Percentiles rank a stretch among this genome's conserved stretches.
These are phyloP conservation scores for Vicugna pacos DNA, from an alignment of 2,113 vertebrate genomes.

Conservation along the genomic window DNA sequence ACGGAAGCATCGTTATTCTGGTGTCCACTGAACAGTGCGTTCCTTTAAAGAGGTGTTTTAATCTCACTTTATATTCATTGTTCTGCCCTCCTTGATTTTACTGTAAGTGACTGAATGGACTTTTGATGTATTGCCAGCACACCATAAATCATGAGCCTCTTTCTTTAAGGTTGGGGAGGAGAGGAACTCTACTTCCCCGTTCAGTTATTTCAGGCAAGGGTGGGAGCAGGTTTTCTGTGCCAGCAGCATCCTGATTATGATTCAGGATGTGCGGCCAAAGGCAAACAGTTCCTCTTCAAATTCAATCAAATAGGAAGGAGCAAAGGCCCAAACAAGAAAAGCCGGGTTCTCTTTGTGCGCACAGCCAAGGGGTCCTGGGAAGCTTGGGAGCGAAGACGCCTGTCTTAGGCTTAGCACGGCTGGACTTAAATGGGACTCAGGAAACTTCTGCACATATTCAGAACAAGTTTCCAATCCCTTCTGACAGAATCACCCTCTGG, in stretches of 20 bases:
- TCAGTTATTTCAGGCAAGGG: constrained; percentile 75
- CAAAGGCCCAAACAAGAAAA: constrained; percentile 72
- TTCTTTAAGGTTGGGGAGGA: constrained; percentile 59
- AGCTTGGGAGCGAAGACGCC: constrained; percentile 15
- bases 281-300: constrained; percentile 79
- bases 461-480: not conserved
- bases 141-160: constrained; percentile 78
- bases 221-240: constrained; percentile 63
- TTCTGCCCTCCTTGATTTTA: constrained; percentile 84
- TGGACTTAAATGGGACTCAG: not conserved
- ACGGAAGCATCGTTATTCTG: constrained; percentile 78
- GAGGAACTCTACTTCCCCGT: constrained; percentile 59
- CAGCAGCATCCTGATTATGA: constrained; percentile 78
- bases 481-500: not conserved
- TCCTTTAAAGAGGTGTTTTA: constrained; percentile 85
- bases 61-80: constrained; percentile 82
- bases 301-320: constrained; percentile 77
- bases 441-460: not conserved
- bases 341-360: constrained; percentile 58
- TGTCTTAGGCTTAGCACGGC: not conserved
- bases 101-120: constrained; percentile 83
- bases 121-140: constrained; percentile 85
- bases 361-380: constrained; percentile 70
- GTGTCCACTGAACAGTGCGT: constrained; percentile 83
- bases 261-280: constrained; percentile 75